A percentile compares a stretch with the other conserved stretches of the same genome.
phyloP scores from a whole-genome alignment of 1,140 invertebrate species.

The Drosophila auraria region DNA sequence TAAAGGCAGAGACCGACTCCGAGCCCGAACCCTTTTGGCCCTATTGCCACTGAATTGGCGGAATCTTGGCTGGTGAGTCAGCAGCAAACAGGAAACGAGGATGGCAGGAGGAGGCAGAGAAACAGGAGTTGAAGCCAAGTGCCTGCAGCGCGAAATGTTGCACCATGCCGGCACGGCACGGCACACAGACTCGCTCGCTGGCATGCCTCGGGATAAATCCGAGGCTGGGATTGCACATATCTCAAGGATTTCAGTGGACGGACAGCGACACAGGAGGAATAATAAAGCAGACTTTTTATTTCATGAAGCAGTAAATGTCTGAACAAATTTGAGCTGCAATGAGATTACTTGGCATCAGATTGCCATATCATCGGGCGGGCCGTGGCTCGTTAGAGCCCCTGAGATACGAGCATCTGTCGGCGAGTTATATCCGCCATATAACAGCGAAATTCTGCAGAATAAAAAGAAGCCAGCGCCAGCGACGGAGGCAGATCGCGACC shows the following conservation, averaged over 20 bases:
- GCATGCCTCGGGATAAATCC: constrained; percentile 10
- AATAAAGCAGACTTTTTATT: constrained; percentile 76
- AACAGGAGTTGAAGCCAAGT: constrained; percentile 7
- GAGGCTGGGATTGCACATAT: constrained; percentile 41
- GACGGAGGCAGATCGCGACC: constrained; percentile 41
- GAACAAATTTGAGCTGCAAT: constrained; percentile 68
- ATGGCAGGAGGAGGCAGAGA: constrained; percentile 5
- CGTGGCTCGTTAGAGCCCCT: constrained; percentile 58
- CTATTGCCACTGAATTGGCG: constrained; percentile 27
- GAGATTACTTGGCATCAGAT: constrained; percentile 76
- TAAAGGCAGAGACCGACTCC: constrained; percentile 11
- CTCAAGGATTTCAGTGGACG: constrained; percentile 49
- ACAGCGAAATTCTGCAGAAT: constrained; percentile 64
- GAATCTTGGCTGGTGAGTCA: constrained; percentile 41
- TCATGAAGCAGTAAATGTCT: constrained; percentile 55
- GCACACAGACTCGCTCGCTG: constrained; percentile 9
- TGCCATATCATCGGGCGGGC: constrained; percentile 43
- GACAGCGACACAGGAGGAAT: constrained; percentile 38
- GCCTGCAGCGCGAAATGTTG: constrained; percentile 78
- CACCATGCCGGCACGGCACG: constrained; percentile 47
- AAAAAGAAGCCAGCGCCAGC: constrained; percentile 8
- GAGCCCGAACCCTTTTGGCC: constrained; percentile 1
- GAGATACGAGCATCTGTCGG: constrained; percentile 50
- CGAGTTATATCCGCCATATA: constrained; percentile 20
- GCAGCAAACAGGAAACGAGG: constrained; percentile 63